Evolutionary conservation across 2,797 vertebrate species (phyloP).

Genomic region (Sebastes kiyomatsui): DNA sequence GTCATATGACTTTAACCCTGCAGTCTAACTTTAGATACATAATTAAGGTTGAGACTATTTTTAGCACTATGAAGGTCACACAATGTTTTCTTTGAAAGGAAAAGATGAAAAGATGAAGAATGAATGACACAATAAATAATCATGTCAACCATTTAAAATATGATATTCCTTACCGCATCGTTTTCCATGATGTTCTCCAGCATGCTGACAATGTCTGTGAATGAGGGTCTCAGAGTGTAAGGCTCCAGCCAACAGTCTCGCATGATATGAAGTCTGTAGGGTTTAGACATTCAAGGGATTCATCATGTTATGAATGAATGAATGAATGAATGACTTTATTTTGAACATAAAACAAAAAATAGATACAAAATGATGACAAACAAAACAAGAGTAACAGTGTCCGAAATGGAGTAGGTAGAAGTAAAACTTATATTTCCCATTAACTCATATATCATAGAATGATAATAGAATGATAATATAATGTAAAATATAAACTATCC

Average conservation of each 20-base stretch:
- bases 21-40: background rate
- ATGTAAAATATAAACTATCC: too few relatives aligned
- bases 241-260: conserved; percentile 79
- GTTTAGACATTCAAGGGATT: background rate
- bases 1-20: background rate
- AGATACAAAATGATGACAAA: too few relatives aligned
- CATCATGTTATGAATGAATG: background rate
- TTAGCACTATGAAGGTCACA: background rate
- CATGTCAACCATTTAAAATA: background rate
- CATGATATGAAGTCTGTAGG: conserved; percentile 76
- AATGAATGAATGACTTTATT: too few relatives aligned
- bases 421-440: too few relatives aligned
- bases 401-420: too few relatives aligned
- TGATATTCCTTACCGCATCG: conserved; percentile 69
- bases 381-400: too few relatives aligned
- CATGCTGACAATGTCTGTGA: conserved; percentile 69
- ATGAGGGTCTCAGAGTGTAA: conserved; percentile 74
- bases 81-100: background rate
- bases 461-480: too few relatives aligned
- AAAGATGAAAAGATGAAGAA: background rate
- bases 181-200: conserved; percentile 78
- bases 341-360: too few relatives aligned
- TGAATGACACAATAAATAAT: background rate
- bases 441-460: too few relatives aligned
- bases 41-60: background rate